These are phyloP conservation scores for Xestia xanthographa DNA, from an alignment of 2,888 invertebrate genomes.

Conservation along the genomic window DNA sequence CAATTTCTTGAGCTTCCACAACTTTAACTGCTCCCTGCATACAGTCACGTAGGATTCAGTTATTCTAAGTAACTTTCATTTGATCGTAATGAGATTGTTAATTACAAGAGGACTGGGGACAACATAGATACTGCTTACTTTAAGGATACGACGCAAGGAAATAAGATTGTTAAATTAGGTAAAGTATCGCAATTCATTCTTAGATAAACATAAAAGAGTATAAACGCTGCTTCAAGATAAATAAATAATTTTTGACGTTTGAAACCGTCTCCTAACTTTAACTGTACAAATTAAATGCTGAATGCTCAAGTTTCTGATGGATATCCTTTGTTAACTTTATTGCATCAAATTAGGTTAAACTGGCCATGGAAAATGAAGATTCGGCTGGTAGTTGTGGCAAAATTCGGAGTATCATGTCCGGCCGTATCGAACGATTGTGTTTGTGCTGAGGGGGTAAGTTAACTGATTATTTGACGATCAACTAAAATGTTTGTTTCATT, in stretches of 20 bases:
- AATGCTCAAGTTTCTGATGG: neutral
- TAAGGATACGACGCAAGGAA: neutral
- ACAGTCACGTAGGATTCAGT: slow-evolving; percentile 45
- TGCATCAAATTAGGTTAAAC: neutral
- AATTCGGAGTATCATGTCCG: neutral
- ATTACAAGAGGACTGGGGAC: slow-evolving; percentile 4
- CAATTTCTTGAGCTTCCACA: slow-evolving; percentile 40
- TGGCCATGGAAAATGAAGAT: neutral
- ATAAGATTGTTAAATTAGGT: neutral
- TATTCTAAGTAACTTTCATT: slow-evolving; percentile 38
- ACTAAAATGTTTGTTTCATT: slow-evolving; percentile 5
- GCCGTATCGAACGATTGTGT: neutral
- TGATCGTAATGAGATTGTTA: slow-evolving; percentile 25
- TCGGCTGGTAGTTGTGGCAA: neutral
- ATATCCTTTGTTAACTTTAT: neutral
- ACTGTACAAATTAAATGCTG: neutral
- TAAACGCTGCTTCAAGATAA: neutral
- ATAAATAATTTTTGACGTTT: neutral
- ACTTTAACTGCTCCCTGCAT: slow-evolving; percentile 21
- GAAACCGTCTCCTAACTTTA: neutral
- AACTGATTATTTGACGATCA: slow-evolving; percentile 21
- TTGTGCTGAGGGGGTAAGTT: slow-evolving; percentile 5
- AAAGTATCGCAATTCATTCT: neutral
- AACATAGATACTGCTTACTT: neutral
- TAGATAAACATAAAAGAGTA: neutral